Percentiles rank a stretch among this genome's conserved stretches.
phyloP scores from a whole-genome alignment of 2,113 vertebrate genomes.

The Dicerorhinus sumatrensis region DNA sequence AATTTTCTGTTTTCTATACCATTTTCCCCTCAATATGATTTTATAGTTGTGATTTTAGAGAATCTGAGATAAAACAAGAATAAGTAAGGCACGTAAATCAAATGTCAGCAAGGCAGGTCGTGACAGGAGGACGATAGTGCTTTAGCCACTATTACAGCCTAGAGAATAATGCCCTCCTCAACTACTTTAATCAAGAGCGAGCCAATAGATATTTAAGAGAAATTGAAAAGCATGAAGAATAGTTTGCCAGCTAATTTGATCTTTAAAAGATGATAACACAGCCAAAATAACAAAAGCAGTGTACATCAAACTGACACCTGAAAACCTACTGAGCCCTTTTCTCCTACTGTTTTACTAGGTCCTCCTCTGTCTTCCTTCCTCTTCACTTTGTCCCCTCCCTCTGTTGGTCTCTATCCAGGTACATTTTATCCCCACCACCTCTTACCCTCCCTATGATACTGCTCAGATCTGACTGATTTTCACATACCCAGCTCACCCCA shows the following conservation, averaged over 20 bases:
- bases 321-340: not conserved
- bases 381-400: not conserved
- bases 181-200: not conserved
- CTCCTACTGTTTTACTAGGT: not conserved
- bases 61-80: not conserved
- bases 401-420: not conserved
- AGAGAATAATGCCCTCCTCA: constrained; percentile 16
- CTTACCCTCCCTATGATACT: not conserved
- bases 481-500: not conserved
- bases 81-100: not conserved
- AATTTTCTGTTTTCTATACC: constrained; percentile 32
- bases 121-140: not conserved
- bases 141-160: not conserved
- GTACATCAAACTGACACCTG: not conserved
- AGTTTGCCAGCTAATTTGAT: not conserved
- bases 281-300: not conserved
- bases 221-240: not conserved
- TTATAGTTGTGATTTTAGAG: constrained; percentile 38
- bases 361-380: not conserved
- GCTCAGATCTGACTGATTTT: not conserved
- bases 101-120: not conserved
- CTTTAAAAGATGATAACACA: not conserved
- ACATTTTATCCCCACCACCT: not conserved
- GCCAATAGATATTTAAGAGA: not conserved
- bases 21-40: constrained; percentile 35